Percentiles rank a stretch among this genome's conserved stretches.
phyloP scores from a whole-genome alignment of 2,113 vertebrate species.

The Dicrurus megarhynchus region DNA sequence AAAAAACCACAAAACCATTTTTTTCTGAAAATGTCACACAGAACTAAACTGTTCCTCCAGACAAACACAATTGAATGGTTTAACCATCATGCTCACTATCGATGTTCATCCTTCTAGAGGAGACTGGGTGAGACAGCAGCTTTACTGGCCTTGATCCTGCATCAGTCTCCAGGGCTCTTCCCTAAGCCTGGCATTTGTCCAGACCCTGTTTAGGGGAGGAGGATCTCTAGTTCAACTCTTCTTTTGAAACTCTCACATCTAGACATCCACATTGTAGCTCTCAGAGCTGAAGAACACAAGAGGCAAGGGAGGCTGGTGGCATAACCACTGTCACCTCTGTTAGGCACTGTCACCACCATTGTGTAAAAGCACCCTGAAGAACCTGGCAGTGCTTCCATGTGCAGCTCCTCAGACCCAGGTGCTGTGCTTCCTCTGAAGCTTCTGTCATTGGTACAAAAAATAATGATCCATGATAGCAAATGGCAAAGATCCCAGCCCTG shows the following conservation, averaged over 20 bases:
- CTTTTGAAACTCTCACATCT: neutral
- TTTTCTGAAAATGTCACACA: neutral
- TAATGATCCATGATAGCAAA: neutral
- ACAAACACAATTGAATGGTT: neutral
- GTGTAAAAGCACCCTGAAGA: neutral
- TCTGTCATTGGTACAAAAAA: neutral
- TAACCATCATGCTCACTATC: neutral
- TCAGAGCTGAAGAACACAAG: neutral
- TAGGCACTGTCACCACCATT: neutral
- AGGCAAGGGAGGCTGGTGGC: neutral
- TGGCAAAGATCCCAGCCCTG: neutral
- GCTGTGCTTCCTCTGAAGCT: neutral
- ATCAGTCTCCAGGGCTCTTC: neutral
- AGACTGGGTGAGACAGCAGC: neutral
- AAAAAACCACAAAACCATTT: neutral
- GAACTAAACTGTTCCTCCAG: neutral
- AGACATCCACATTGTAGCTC: neutral
- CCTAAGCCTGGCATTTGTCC: neutral
- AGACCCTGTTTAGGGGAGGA: accelerated
- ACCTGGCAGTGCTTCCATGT: neutral
- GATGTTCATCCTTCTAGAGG: neutral
- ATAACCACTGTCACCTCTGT: neutral
- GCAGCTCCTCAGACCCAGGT: neutral
- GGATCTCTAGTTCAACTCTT: accelerated
- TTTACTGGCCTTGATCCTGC: neutral